Percentiles rank a stretch among this genome's conserved stretches.
phyloP scores from a whole-genome alignment of 2,797 vertebrate genomes.

The Labeo calbasu region DNA sequence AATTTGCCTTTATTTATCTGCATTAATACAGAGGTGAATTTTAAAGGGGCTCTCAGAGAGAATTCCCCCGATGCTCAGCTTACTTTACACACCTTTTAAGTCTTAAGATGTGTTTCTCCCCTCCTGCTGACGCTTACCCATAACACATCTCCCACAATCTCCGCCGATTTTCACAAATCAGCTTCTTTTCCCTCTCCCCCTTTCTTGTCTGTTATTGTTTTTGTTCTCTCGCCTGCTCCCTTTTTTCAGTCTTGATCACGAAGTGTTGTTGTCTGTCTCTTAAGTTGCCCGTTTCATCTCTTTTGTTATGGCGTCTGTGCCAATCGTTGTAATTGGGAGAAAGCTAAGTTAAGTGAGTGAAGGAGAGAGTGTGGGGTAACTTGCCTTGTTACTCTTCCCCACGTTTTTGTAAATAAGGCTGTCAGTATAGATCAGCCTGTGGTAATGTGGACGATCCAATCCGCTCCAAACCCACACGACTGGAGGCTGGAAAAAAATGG shows the following conservation, averaged over 20 bases:
- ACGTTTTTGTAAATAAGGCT: conserved; percentile 70
- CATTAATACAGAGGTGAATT: conserved; percentile 77
- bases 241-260: conserved; percentile 56
- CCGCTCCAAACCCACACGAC: conserved; percentile 34
- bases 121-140: conserved; percentile 64
- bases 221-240: conserved; percentile 44
- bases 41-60: conserved; percentile 73
- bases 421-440: conserved; percentile 65
- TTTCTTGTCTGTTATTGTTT: conserved; percentile 59
- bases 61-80: conserved; percentile 75
- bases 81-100: conserved; percentile 77
- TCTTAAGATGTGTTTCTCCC: conserved; percentile 67
- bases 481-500: conserved; percentile 39
- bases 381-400: conserved; percentile 66
- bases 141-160: conserved; percentile 72
- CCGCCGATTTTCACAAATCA: conserved; percentile 72
- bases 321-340: conserved; percentile 71
- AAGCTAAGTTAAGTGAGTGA: conserved; percentile 65
- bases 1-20: conserved; percentile 79
- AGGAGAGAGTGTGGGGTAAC: conserved; percentile 55
- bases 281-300: conserved; percentile 57
- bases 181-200: conserved; percentile 65
- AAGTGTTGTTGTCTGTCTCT: conserved; percentile 58
- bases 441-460: conserved; percentile 56
- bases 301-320: conserved; percentile 63